phyloP scores from a whole-genome alignment of 2,113 vertebrate genomes.

The Tragelaphus imberbis region DNA sequence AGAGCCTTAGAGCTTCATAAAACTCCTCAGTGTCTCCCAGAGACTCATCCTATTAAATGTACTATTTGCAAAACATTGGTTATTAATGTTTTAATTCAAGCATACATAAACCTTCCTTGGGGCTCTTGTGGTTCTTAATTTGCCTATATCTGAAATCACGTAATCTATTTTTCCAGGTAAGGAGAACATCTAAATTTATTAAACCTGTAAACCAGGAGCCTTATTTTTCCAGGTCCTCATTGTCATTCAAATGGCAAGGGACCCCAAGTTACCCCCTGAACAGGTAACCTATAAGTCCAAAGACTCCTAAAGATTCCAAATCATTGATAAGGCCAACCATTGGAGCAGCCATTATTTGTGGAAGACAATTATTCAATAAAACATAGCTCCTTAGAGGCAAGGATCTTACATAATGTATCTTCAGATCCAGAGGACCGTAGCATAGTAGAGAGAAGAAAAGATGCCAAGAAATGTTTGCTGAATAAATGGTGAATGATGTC shows the following conservation, averaged over 20 bases:
- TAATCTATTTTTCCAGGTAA: neutral
- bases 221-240: neutral
- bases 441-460: neutral
- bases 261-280: neutral
- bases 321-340: slow-evolving; percentile 1
- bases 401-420: neutral
- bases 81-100: neutral
- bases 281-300: neutral
- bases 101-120: neutral
- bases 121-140: neutral
- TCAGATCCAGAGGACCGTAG: neutral
- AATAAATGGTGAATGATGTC: neutral
- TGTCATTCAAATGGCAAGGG: neutral
- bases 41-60: neutral
- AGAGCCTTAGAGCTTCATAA: neutral
- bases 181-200: neutral
- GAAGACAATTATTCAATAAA: slow-evolving; percentile 39
- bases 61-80: neutral
- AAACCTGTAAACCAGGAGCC: neutral
- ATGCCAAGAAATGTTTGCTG: neutral
- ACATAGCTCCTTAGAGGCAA: slow-evolving; percentile 15
- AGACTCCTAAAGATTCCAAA: neutral
- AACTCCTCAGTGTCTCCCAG: neutral
- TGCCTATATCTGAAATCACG: neutral
- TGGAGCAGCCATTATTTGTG: neutral